Conservation (phyloP, 2,113 vertebrate genomes). For the Ivindomyrus marchei region DNA sequence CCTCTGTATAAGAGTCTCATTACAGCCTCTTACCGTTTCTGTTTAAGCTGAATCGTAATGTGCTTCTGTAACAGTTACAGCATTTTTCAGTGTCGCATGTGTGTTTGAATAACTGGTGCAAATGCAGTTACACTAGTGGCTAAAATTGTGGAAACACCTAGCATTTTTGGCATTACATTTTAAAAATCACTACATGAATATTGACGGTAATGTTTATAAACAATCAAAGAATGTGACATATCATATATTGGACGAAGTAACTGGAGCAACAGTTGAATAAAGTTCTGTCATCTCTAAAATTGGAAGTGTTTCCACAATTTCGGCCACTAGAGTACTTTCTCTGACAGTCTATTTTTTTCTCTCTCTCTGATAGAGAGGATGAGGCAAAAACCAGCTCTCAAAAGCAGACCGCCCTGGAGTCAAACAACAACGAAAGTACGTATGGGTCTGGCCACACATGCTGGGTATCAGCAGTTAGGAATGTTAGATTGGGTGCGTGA, state of each 20-base stretch:
- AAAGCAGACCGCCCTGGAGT: slow-evolving; percentile 39
- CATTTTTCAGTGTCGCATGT: not conserved
- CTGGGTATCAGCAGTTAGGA: slow-evolving; percentile 32
- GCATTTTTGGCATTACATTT: no score
- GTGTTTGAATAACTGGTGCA: not conserved
- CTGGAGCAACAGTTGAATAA: no score
- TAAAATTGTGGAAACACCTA: no score
- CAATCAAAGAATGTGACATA: no score
- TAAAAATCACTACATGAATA: no score
- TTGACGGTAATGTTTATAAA: no score
- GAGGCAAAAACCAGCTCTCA: slow-evolving; percentile 22
- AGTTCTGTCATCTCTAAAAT: no score
- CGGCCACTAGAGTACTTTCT: not conserved
- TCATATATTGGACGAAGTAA: no score
- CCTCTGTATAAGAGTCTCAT: not conserved
- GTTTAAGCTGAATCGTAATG: not conserved
- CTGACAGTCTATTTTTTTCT: not conserved
- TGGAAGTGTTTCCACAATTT: no score
- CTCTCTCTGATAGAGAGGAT: slow-evolving; percentile 40
- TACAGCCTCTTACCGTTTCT: not conserved
- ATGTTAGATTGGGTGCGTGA: not conserved
- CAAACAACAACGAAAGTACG: slow-evolving; percentile 53
- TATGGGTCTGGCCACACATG: slow-evolving; percentile 28
- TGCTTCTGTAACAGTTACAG: not conserved
- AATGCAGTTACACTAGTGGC: not conserved